phyloP scores from a whole-genome alignment of 2,888 invertebrate genomes.

The Neocrepidodera transversa region DNA sequence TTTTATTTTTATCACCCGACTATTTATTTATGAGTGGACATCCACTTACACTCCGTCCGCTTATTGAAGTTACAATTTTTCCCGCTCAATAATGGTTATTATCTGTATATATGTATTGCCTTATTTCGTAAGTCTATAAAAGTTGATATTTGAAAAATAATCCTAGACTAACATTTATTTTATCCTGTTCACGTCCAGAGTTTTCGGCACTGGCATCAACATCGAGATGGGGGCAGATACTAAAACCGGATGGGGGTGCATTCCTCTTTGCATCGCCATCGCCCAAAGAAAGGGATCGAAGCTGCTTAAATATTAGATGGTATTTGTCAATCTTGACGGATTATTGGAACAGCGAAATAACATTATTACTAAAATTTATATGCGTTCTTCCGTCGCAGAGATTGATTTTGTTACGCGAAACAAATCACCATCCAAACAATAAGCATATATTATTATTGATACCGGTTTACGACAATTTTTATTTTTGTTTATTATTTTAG shows the following conservation, averaged over 20 bases:
- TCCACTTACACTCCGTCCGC: too few species aligned
- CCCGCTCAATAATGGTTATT: too few species aligned
- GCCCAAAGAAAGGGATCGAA: slow-evolving; percentile 31
- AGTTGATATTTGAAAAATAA: background rate
- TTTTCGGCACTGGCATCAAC: slow-evolving; percentile 20
- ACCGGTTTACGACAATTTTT: too few species aligned
- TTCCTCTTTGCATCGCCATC: slow-evolving; percentile 44
- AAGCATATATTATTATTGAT: slow-evolving; percentile 5
- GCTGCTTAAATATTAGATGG: slow-evolving; percentile 46
- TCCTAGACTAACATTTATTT: slow-evolving; percentile 6
- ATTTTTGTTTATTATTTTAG: too few species aligned
- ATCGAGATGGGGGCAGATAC: slow-evolving; percentile 15
- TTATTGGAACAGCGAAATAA: slow-evolving; percentile 42
- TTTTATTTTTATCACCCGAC: too few species aligned
- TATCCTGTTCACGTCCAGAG: slow-evolving; percentile 35
- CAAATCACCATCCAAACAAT: slow-evolving; percentile 17
- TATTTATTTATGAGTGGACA: too few species aligned
- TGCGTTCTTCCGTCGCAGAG: slow-evolving; percentile 29
- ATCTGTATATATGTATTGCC: too few species aligned
- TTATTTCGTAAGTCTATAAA: too few species aligned
- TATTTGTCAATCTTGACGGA: slow-evolving; percentile 52
- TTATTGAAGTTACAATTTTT: too few species aligned
- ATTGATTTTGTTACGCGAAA: slow-evolving; percentile 26
- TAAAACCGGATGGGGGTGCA: slow-evolving; percentile 36
- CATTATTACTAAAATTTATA: slow-evolving; percentile 36